Evolutionary conservation across 1,140 invertebrate species (phyloP), one percentile per base, ranked within the genome.

Genomic region (Hypsibius dujardini): DNA sequence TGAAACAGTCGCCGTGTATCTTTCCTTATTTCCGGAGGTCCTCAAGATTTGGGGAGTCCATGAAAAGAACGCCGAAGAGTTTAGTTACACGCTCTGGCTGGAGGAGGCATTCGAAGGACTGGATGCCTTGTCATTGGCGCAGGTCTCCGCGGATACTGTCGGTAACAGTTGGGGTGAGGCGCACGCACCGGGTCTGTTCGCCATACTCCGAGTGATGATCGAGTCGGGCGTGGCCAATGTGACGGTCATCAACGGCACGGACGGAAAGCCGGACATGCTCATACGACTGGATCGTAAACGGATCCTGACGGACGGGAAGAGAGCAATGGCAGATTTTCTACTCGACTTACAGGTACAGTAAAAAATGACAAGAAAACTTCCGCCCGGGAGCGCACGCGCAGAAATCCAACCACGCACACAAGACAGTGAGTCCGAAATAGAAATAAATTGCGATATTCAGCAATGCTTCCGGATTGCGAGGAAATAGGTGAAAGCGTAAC

Each of bases 1-100:
- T 1, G 94, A 96, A 81, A 89, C 89, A 74, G 92, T 95, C 2
- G 93, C 90, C 0, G 81, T 96, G 0, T 93, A 90, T n/a, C n/a
- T 56, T 7, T 56, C 50, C 7, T n/a, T 56, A 7, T 56, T 56
- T n/a, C 50, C 50, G n/a, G 50, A 56, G 7, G 50, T 56, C 7
- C 50, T 56, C 7, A 56, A n/a, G 7, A 56, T 56, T 56, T 56
- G 50, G 50, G n/a, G n/a, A 12, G n/a, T 56, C 50, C 7, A 56
- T n/a, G 7, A 56, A 56, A 12, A 7, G n/a, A n/a, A 56, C n/a
- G 50, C 50, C n/a, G 50, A 56, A n/a, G 12, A 45, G 3, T 12
- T 12, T 12, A 42, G 12, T 42, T 45, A 67, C 42, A 7, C 7
- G 12, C 3, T 67, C 7, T 67, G 62, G 62, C 42, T 67, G 62